Base-by-base conservation (phyloP, 2,113 vertebrate species). In the Taurulus bubalis region DNA sequence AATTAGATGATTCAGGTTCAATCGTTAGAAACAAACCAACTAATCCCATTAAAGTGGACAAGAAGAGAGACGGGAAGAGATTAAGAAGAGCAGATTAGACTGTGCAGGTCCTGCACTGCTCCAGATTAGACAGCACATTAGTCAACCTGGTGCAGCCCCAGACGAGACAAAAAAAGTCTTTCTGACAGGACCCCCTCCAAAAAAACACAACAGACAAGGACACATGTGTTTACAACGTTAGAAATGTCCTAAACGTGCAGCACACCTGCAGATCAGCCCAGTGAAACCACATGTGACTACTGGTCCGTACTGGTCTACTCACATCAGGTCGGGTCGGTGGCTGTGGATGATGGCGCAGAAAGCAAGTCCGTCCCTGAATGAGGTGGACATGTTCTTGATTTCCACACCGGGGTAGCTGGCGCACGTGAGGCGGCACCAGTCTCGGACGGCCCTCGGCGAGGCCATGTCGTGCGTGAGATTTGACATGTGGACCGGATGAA, bases 341-440 rank as follows among this genome's bases (percentile, higher is more conserved):
- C 94, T 95, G 93, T 98, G 96, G 75, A 98, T 96, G 93, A 97
- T 95, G 84, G 97, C 96, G 87, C 97, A 98, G 85, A 97, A 97
- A 4, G 96, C 96, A 68, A 97, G 93, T 56, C 97, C 97, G 69
- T 97, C 96, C 77, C 95, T 94, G 94, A 97, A 98, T 36, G 96
- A 97, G 47, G 94, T 68, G 83, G 96, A 96, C 92, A 97, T 94
- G 93, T 97, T 92, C 47, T 85, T 95, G 70, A 97, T 94, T 32
- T 96, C 95, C 94, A 97, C 94, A 34, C 91, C 88, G 56, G 89
- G 87, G 93, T 97, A 97, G 20, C 79, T 83, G 80, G 95, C 90
- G 90, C 95, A 97, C 71, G 95, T 94, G 79, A 80, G 88, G 75
- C 95, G 93, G 91, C 96, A 97, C 97, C 97, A 97, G 47, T 96